Evolutionary conservation across 1,140 invertebrate genomes (phyloP), one percentile per base, ranked within the genome.

Genomic region (Ridgeia piscesae): DNA sequence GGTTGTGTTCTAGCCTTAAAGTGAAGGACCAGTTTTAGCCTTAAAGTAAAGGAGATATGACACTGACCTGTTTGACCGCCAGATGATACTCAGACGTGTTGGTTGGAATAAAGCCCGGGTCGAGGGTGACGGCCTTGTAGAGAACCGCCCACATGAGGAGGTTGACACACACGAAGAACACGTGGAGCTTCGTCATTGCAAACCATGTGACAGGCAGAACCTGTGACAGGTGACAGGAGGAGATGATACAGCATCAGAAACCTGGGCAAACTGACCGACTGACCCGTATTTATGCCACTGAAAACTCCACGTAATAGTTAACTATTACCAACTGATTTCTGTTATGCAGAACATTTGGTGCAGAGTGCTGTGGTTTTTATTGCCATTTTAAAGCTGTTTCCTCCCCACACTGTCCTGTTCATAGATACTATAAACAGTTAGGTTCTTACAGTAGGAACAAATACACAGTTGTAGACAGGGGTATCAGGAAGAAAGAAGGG

Each of bases 161-260:
- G 95, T 99, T 99, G 97, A 98, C 98, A 94, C 98, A 98, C 92
- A 98, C 97, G 95, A 99, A 99, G 94, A 98, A 97, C 93, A 98
- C 98, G 95, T 99, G 98, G 8, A 98, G 97, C 0, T 97, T 97
- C 35, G 98, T 96, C 1, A 98, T 95, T 6, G 98, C 97, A 94
- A 98, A 97, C 98, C 98, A 99, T 0, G 98, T 99, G n/a, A 98
- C 96, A 0, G 98, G 98, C 92, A 99, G 97, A 94, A 98, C 98
- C 97, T 98, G 96, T 89, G 96, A 92, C 89, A 91, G 89, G 34
- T 89, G 89, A 91, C 34, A 91, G 27, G 17, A 35, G 9, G 14
- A 91, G 17, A 91, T 91, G 11, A 35, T 6, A 34, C 4, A 33
- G 58, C 58, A 17, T 4, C 58, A 4, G 89, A 90, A 90, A 90